A percentile compares a stretch with the other conserved stretches of the same genome.
phyloP scores from a whole-genome alignment of 2,113 vertebrate genomes.

The Noctilio leporinus region DNA sequence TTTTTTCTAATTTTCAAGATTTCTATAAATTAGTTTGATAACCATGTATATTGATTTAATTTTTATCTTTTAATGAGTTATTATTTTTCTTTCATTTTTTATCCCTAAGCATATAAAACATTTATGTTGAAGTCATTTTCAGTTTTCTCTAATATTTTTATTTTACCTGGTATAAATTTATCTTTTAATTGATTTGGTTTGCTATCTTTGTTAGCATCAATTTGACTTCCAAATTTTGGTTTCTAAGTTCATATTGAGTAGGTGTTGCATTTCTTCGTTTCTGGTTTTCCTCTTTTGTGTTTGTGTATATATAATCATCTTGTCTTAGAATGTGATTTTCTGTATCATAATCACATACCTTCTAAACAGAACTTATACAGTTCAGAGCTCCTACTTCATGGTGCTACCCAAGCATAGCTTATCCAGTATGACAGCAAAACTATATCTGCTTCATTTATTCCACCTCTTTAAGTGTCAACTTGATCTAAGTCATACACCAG shows the following conservation, averaged over 20 bases:
- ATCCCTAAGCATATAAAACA: not conserved
- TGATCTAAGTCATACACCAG: not conserved
- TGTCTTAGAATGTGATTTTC: not conserved
- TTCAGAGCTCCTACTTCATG: not conserved
- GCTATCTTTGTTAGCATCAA: not conserved
- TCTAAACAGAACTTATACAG: not conserved
- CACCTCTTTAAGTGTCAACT: not conserved
- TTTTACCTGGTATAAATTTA: not conserved
- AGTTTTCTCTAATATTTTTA: not conserved
- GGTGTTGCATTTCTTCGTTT: not conserved
- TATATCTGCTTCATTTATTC: not conserved
- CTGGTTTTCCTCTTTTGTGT: not conserved
- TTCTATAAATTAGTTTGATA: not conserved
- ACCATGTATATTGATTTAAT: not conserved
- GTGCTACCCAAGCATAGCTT: not conserved
- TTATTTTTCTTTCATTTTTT: not conserved
- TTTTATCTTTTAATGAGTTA: not conserved
- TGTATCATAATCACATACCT: not conserved
- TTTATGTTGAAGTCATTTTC: not conserved
- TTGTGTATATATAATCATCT: rapidly evolving
- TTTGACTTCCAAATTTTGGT: not conserved
- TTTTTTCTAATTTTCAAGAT: not conserved
- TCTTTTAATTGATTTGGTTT: not conserved
- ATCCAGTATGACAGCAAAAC: not conserved
- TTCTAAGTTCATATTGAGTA: not conserved